Percentiles rank a stretch among this genome's conserved stretches.
These are phyloP conservation scores for Garrulus glandarius DNA, from an alignment of 2,797 vertebrate species.

Conservation along the genomic window DNA sequence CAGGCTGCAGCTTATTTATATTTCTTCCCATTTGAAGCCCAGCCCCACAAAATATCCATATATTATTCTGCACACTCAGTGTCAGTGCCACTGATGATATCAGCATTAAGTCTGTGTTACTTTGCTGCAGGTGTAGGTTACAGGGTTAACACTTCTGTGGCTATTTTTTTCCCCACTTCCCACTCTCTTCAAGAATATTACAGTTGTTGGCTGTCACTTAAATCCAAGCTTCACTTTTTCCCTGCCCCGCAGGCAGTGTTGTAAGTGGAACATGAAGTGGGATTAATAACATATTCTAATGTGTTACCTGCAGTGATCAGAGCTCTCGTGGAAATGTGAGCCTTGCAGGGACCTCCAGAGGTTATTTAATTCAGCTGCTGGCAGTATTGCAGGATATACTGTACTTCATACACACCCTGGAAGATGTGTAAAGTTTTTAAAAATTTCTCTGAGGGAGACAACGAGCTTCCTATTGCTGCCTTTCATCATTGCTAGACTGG, in stretches of 20 bases:
- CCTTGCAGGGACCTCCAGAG: background rate
- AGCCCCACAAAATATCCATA: background rate
- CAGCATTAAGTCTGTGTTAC: background rate
- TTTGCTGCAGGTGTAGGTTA: background rate
- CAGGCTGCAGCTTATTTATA: background rate
- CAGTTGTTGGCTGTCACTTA: background rate
- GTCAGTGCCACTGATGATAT: background rate
- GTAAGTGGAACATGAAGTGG: background rate
- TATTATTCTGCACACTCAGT: background rate
- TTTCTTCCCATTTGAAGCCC: background rate
- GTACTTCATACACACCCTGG: background rate
- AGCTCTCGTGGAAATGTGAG: background rate
- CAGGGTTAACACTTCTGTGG: background rate
- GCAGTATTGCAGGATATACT: background rate
- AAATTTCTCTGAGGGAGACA: background rate
- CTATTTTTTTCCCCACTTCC: background rate
- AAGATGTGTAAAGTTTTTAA: background rate
- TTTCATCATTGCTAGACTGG: background rate
- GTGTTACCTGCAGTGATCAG: background rate
- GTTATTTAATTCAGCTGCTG: background rate
- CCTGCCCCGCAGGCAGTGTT: background rate
- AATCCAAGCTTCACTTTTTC: background rate
- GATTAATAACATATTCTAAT: slow-evolving; percentile 12
- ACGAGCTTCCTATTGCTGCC: background rate
- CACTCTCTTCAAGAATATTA: background rate